A percentile compares a stretch with the other conserved stretches of the same genome.
Conservation (phyloP, 1,140 invertebrate genomes). For the Drosophila micromelanica region DNA sequence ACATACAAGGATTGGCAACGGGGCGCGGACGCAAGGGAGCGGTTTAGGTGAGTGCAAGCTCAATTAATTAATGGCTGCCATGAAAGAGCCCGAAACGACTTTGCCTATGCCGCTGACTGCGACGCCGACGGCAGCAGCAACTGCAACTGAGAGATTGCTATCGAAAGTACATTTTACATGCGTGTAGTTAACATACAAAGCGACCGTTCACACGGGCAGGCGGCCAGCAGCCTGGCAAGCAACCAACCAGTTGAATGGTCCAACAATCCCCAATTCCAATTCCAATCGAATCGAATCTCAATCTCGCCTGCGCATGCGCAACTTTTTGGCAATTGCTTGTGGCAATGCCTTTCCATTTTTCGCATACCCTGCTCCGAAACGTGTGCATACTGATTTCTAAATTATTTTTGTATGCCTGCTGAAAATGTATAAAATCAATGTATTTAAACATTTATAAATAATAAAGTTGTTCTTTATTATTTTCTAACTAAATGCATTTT, state of each 20-base stretch:
- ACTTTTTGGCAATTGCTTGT: constrained; percentile 49
- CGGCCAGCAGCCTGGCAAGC: not conserved
- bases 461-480: not conserved
- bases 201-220: constrained; percentile 66
- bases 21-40: not conserved
- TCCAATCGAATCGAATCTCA: constrained; percentile 51
- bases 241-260: constrained; percentile 37
- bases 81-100: constrained; percentile 68
- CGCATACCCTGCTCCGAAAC: constrained; percentile 20
- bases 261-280: constrained; percentile 52
- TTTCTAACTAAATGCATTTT: too few species aligned
- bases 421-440: not conserved
- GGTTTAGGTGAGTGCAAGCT: constrained; percentile 51
- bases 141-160: constrained; percentile 61
- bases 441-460: not conserved
- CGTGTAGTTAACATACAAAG: constrained; percentile 80
- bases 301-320: constrained; percentile 55
- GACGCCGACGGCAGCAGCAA: not conserved
- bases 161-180: constrained; percentile 81
- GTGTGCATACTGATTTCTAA: not conserved
- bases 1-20: constrained; percentile 16
- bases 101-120: constrained; percentile 47
- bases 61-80: constrained; percentile 81
- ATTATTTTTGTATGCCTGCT: not conserved
- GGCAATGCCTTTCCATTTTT: constrained; percentile 48